phyloP scores from a whole-genome alignment of 2,797 vertebrate genomes.

The Gymnothorax javanicus region DNA sequence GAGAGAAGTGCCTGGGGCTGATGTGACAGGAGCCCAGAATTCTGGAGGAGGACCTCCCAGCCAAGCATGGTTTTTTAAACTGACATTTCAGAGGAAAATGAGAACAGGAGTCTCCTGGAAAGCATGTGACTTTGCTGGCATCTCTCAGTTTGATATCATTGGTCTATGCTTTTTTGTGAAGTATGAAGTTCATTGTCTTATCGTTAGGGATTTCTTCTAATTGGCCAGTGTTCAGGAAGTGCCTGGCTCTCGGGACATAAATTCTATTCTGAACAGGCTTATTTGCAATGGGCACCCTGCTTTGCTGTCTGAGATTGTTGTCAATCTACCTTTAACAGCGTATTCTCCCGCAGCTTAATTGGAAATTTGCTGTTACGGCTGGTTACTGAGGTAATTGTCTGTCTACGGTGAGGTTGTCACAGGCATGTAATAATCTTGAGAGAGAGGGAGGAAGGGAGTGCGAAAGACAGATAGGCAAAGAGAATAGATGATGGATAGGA shows the following conservation, averaged over 20 bases:
- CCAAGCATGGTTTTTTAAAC: not conserved
- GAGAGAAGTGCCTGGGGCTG: not conserved
- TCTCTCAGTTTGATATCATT: not conserved
- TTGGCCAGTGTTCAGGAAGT: not conserved
- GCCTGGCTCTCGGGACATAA: not conserved
- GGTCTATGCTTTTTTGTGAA: not conserved
- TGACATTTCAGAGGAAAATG: not conserved
- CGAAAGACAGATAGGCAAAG: not conserved
- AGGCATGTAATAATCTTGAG: not conserved
- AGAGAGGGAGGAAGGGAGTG: not conserved
- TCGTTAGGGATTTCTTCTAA: not conserved
- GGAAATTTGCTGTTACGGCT: slow-evolving; percentile 47
- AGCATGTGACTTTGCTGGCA: not conserved
- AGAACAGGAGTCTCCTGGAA: not conserved
- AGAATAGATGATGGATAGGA: not conserved
- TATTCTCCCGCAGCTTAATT: slow-evolving; percentile 43
- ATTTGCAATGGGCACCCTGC: not conserved
- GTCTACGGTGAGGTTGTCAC: slow-evolving; percentile 28
- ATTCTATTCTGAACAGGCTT: not conserved
- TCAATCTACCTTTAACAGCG: slow-evolving; percentile 28
- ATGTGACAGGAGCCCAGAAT: not conserved
- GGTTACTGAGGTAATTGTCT: slow-evolving; percentile 49
- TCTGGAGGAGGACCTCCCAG: not conserved
- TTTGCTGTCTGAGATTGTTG: slow-evolving; percentile 20
- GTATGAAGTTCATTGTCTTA: not conserved